These are phyloP conservation scores for Eumaeus atala DNA, from an alignment of 1,140 invertebrate species.

Conservation along the genomic window DNA sequence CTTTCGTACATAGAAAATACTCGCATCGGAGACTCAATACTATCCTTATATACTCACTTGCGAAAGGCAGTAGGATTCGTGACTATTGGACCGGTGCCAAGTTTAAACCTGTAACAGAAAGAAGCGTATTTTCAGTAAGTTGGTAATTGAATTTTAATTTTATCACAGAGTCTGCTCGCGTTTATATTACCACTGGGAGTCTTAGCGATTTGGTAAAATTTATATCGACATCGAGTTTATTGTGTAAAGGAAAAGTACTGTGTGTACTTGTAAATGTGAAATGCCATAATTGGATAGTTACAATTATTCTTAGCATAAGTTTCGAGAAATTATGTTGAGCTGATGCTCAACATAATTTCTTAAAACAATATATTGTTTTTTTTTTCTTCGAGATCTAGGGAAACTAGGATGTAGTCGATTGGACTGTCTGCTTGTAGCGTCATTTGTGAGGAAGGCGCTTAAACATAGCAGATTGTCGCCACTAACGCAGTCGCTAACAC, in stretches of 20 bases:
- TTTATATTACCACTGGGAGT: constrained; percentile 15
- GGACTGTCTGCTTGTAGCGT: too few relatives aligned
- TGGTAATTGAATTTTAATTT: constrained; percentile 32
- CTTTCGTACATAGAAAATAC: neutral
- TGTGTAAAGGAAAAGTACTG: constrained; percentile 6
- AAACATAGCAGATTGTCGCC: too few relatives aligned
- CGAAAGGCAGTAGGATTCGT: constrained; percentile 30
- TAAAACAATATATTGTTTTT: too few relatives aligned
- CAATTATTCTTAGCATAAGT: too few relatives aligned
- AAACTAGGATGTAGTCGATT: too few relatives aligned
- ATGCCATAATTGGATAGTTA: neutral
- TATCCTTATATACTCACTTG: constrained; percentile 29
- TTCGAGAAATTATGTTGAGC: too few relatives aligned
- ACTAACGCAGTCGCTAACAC: too few relatives aligned
- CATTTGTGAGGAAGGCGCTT: too few relatives aligned
- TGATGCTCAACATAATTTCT: too few relatives aligned
- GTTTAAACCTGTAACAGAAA: constrained; percentile 37
- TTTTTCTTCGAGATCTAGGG: too few relatives aligned
- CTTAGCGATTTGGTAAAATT: constrained; percentile 14
- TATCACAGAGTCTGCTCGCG: constrained; percentile 18
- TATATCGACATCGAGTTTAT: constrained; percentile 6
- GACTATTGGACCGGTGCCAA: constrained; percentile 24
- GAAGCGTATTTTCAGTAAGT: constrained; percentile 25
- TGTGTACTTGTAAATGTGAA: too few relatives aligned
- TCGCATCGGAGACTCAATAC: constrained; percentile 2